These are phyloP conservation scores for Halcyon badia DNA, from an alignment of 2,797 vertebrate species.

Conservation along the genomic window DNA sequence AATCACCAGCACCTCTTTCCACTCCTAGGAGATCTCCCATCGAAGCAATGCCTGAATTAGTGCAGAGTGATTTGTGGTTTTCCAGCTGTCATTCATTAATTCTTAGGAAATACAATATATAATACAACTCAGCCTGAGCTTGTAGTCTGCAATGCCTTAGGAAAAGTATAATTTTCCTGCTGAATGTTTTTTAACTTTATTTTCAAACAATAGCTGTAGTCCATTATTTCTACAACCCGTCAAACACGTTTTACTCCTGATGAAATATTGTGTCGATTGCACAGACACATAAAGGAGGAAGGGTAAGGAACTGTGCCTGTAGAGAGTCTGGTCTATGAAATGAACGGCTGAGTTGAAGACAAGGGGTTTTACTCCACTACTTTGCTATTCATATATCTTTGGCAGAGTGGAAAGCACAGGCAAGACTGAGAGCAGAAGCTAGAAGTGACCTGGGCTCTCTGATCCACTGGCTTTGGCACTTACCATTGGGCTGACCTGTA, in stretches of 20 bases:
- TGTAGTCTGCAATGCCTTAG: neutral
- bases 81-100: constrained; percentile 58
- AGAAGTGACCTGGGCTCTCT: neutral
- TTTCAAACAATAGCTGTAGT: neutral
- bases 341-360: neutral
- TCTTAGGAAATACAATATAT: constrained; percentile 53
- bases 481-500: neutral
- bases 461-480: neutral
- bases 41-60: constrained; percentile 55
- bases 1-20: constrained; percentile 53
- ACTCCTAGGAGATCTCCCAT: constrained; percentile 44
- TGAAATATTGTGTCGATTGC: neutral
- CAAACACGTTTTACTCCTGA: neutral
- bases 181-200: constrained; percentile 1
- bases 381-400: neutral
- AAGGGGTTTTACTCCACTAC: neutral
- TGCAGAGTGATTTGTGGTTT: constrained; percentile 65
- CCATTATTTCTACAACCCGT: neutral
- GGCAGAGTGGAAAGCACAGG: neutral
- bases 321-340: neutral
- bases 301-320: neutral
- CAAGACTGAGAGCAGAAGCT: neutral
- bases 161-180: neutral
- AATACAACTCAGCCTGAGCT: neutral
- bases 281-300: neutral